Evolutionary conservation across 2,888 invertebrate species (phyloP).

Genomic region (Metellina segmentata): DNA sequence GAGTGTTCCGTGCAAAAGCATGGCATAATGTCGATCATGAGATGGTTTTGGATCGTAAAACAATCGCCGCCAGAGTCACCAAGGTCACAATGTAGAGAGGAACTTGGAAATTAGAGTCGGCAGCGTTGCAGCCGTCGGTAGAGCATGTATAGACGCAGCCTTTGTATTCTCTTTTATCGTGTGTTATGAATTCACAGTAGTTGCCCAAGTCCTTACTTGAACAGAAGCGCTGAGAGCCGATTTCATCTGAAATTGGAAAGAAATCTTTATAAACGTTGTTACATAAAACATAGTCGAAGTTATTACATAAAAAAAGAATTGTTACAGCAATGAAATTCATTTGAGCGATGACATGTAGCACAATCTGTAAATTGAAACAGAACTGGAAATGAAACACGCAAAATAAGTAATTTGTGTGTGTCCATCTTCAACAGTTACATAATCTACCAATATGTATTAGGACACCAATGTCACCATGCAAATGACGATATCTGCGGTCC

Average conservation of each 20-base stretch:
- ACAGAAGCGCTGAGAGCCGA: constrained; percentile 93
- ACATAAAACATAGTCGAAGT: too few species aligned
- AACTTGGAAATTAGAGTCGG: constrained; percentile 18
- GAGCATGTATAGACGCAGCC: constrained; percentile 93
- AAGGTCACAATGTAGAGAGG: not conserved
- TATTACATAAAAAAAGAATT: too few species aligned
- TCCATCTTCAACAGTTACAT: too few species aligned
- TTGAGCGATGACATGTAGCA: too few species aligned
- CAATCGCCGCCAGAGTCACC: not conserved
- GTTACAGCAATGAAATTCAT: too few species aligned
- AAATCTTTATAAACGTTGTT: not conserved
- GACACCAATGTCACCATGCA: too few species aligned
- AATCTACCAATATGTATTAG: too few species aligned
- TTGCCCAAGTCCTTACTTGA: constrained; percentile 92
- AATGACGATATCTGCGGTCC: too few species aligned
- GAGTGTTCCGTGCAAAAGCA: not conserved
- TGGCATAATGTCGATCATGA: not conserved
- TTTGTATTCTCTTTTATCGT: constrained; percentile 90
- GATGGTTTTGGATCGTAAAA: not conserved
- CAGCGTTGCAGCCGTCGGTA: constrained; percentile 89
- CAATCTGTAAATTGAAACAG: too few species aligned
- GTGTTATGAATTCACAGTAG: constrained; percentile 92
- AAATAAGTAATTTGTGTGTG: too few species aligned
- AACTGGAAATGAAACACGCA: too few species aligned
- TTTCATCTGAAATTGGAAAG: constrained; percentile 85